Evolutionary conservation across 2,888 invertebrate genomes (phyloP), one percentile per base, ranked within the genome.

Genomic region (Chrysolina oricalcia): DNA sequence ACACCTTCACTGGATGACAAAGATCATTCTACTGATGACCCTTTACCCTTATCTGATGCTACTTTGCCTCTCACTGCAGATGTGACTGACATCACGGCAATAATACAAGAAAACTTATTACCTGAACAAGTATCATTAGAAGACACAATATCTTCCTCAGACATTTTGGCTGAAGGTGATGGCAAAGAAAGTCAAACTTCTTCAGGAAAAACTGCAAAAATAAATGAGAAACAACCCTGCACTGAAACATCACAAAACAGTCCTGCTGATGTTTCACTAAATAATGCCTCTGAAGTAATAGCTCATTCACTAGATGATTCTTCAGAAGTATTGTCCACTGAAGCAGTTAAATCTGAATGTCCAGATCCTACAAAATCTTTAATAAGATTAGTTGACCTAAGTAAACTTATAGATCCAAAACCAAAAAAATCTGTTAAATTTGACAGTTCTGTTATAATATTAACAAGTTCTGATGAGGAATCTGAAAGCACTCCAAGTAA

Each of bases 361-460:
- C 19, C 17, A 46, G 53, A 56, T 21, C 56, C 67, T 27, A 50
- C 67, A 23, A 74, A 73, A 74, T 82, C 84, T 13, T 73, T 82
- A 72, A 84, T 88, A 70, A 87, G 87, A 78, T 81, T 87, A 64
- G 85, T 88, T n/a, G 87, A 87, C 78, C 86, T 88, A 19, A 85
- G 81, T 35, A 88, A 87, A 81, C 77, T 88, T n/a, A 82, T 87
- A 15, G 87, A 85, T 71, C 85, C 86, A 35, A 81, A 81, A 72
- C 74, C 74, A 48, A 80, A 78, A 62, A 80, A 82, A 81, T 76
- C 79, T 53, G 83, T 82, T 9, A 81, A 79, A 46, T 83, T 84
- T 75, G 83, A 84, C 70, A 81, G 78, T 75, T 83, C 87, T 15
- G 80, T 87, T 66, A 85, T 87, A 68, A 81, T 87, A 53, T 80